Conservation (phyloP, 2,113 vertebrate genomes). For the Calidris pygmaea region DNA sequence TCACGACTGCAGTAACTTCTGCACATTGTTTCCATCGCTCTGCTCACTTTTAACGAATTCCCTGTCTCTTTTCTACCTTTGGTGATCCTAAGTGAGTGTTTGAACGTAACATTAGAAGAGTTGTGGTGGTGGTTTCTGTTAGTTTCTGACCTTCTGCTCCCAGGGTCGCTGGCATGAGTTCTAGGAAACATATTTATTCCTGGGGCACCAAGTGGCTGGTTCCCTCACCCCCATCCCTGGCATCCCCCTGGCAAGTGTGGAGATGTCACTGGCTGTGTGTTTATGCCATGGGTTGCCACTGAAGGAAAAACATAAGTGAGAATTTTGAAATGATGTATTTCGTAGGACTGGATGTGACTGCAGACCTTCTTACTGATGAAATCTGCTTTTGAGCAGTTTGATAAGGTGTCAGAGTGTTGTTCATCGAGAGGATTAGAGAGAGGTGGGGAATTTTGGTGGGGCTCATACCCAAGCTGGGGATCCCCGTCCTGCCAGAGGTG, state of each 20-base stretch:
- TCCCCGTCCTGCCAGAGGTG: background rate
- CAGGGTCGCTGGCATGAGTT: background rate
- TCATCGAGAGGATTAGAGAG: accelerated
- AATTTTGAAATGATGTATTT: background rate
- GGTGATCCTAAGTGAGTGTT: background rate
- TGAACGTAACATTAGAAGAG: background rate
- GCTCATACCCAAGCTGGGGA: accelerated
- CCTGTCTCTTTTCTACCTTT: background rate
- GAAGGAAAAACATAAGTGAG: background rate
- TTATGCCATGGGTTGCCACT: accelerated
- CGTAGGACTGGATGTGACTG: background rate
- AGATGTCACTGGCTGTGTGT: background rate
- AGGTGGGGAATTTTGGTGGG: background rate
- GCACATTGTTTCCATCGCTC: background rate
- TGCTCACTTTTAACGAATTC: background rate
- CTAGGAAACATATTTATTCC: background rate
- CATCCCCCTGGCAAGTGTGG: background rate
- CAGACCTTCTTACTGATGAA: background rate
- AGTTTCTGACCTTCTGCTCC: background rate
- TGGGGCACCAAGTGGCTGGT: background rate
- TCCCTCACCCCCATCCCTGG: background rate
- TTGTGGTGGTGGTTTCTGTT: background rate
- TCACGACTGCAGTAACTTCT: background rate
- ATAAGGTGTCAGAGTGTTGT: background rate
- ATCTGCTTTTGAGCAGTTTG: background rate